Evolutionary conservation across 1,140 invertebrate species (phyloP), one percentile per base, ranked within the genome.

Genomic region (Nephila pilipes): DNA sequence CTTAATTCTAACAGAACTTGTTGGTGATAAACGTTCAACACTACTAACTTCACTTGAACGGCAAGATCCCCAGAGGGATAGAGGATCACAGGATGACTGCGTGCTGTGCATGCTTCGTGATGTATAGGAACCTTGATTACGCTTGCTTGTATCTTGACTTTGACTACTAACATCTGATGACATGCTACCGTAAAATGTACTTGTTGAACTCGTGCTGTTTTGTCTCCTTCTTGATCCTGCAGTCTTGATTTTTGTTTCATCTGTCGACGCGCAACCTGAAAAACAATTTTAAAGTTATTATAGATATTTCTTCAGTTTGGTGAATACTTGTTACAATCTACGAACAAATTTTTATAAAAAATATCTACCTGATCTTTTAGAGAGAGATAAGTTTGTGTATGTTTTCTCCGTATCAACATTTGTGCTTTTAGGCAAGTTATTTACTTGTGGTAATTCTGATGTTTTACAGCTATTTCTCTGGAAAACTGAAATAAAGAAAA

Each of bases 111-210:
- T 96, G 80, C 85, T 94, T 18, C 94, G 92, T 0, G 97, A 98
- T 1, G 97, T 97, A 94, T 98, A 97, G 95, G 98, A 99, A 94
- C 97, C 98, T 88, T 58, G 63, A 79, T 79, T 81, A 90, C 98
- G 97, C 16, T 98, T 96, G 94, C 97, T 97, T 36, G 95, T 95
- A 36, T 97, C 96, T 75, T 95, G 95, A 94, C 95, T 95, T 93
- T 95, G 94, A 6, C 95, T 95, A 93, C 96, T 96, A 93, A 97
- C 96, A 22, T 97, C 96, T 10, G 97, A 98, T 75, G 97, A 96
- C 97, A 98, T 97, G 94, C 97, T 98, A 85, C 97, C 97, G 95
- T 98, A 98, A 95, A 97, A 98, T 0, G 97, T 98, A 95, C 97
- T 98, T 8, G 97, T 97, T 2, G 97, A 98, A 38, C 97, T 98